Evolutionary conservation across 1,140 invertebrate genomes (phyloP).

Genomic region (Thaumatotibia leucotreta): DNA sequence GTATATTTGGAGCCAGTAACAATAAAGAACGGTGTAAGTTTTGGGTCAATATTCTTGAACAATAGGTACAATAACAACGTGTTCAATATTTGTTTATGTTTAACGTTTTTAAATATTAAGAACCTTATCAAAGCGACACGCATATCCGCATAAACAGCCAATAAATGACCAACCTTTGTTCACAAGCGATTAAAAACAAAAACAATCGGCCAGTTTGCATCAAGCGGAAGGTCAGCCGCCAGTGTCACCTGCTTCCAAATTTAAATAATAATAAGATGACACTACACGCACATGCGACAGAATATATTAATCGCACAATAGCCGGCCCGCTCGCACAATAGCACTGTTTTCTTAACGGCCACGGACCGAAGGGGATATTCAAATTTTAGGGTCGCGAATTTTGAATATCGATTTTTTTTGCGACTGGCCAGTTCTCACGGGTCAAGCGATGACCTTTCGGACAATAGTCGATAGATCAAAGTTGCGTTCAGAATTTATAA

Average conservation of each 20-base stretch:
- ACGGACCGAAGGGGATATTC: conserved; percentile 52
- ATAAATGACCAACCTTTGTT: neutral
- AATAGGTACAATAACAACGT: too few relatives aligned
- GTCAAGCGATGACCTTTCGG: conserved; percentile 68
- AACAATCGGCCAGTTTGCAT: neutral
- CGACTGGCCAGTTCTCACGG: conserved; percentile 60
- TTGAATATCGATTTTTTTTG: conserved; percentile 54
- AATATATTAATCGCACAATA: conserved; percentile 65
- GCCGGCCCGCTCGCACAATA: conserved; percentile 48
- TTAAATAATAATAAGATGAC: conserved; percentile 62
- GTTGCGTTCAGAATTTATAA: conserved; percentile 65
- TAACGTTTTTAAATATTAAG: too few relatives aligned
- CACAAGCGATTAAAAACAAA: neutral
- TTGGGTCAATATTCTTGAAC: too few relatives aligned
- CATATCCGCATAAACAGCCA: neutral
- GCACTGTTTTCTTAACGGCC: conserved; percentile 62
- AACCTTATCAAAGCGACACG: neutral
- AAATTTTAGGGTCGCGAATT: conserved; percentile 71
- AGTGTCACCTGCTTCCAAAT: conserved; percentile 57
- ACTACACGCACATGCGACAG: conserved; percentile 53
- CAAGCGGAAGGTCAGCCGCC: conserved; percentile 55
- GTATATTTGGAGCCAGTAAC: too few relatives aligned
- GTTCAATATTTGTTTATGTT: too few relatives aligned
- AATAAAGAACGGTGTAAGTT: too few relatives aligned
- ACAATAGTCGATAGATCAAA: conserved; percentile 53